phyloP scores from a whole-genome alignment of 2,888 invertebrate genomes.

The Mycalesis mineus region DNA sequence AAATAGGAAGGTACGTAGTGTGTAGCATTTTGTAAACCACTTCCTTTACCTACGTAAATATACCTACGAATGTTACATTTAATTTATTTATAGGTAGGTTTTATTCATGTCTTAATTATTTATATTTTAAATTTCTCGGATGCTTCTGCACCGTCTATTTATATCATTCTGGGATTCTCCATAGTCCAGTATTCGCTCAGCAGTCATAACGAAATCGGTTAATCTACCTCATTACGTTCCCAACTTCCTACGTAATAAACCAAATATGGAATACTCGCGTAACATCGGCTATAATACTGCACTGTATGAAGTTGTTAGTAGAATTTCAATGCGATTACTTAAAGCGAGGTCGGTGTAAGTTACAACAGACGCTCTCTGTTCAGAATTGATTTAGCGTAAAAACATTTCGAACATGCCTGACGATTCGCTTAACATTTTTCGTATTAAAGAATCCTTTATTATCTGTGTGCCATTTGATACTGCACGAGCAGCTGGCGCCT shows the following conservation, averaged over 20 bases:
- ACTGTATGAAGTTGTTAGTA: slow-evolving; percentile 39
- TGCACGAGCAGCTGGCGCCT: slow-evolving; percentile 68
- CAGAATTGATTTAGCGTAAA: slow-evolving; percentile 69
- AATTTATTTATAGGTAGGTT: no score
- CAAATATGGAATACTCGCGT: slow-evolving; percentile 24
- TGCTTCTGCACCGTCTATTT: no score
- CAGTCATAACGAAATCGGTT: slow-evolving; percentile 12
- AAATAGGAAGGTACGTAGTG: no score
- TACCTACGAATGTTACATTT: neutral
- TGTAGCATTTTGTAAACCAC: neutral
- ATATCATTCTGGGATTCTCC: neutral
- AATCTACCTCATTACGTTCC: slow-evolving; percentile 26
- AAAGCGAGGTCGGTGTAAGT: slow-evolving; percentile 53
- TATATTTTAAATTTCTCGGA: no score
- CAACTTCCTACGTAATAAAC: slow-evolving; percentile 22
- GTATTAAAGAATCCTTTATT: slow-evolving; percentile 66
- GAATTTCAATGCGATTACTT: slow-evolving; percentile 53
- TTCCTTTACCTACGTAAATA: slow-evolving; percentile 2
- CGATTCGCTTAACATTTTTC: slow-evolving; percentile 59
- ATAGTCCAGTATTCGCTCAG: neutral
- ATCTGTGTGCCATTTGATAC: slow-evolving; percentile 64
- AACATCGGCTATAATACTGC: slow-evolving; percentile 21
- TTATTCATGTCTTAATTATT: no score
- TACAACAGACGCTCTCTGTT: slow-evolving; percentile 65
- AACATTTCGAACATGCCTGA: slow-evolving; percentile 57